A percentile compares a stretch with the other conserved stretches of the same genome.
Conservation (phyloP, 2,113 vertebrate genomes). For the human (Homo sapiens) region GRCh38 chr2:26933001-26933500, state of each 20-base stretch:
- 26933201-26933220: background rate
- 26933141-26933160: rapidly evolving
- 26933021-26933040: background rate
- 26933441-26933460: background rate
- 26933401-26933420: rapidly evolving
- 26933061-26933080: background rate
- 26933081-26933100: background rate
- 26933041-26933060: background rate
- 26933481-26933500: background rate
- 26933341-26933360: background rate
- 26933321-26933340: constrained; percentile 97
- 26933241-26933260: constrained; percentile 83
- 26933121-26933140: background rate
- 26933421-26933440: background rate
- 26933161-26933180: background rate
- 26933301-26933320: constrained; percentile 93
- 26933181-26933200: rapidly evolving
- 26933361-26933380: background rate
- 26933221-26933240: background rate
- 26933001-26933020: background rate
- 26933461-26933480: background rate
- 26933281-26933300: constrained; percentile 96
- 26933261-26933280: constrained; percentile 96
- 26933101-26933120: background rate
- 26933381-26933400: rapidly evolving